A percentile compares a stretch with the other conserved stretches of the same genome.
Conservation (phyloP, 2,113 vertebrate genomes). For the Datnioides undecimradiatus region DNA sequence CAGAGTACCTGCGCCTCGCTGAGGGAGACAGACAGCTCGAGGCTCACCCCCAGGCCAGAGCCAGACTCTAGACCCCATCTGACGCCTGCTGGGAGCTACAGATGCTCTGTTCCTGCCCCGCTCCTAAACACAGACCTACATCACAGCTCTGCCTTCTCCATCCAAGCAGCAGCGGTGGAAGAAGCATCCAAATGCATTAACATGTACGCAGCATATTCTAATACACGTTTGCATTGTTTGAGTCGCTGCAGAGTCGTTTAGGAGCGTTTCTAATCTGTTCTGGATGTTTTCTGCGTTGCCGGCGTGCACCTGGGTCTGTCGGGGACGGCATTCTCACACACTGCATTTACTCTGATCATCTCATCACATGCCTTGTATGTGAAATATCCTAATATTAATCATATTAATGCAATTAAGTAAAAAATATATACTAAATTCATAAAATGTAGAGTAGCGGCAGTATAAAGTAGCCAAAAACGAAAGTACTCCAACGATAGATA, state of each 20-base stretch:
- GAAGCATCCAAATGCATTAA: too few species aligned
- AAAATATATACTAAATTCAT: too few species aligned
- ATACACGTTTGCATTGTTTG: too few species aligned
- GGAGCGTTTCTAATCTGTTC: background rate
- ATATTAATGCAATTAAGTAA: too few species aligned
- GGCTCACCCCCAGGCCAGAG: conserved; percentile 65
- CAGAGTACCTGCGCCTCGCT: conserved; percentile 21
- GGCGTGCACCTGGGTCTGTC: background rate
- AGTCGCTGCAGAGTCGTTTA: too few species aligned
- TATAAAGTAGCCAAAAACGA: too few species aligned
- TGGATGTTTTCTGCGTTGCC: background rate
- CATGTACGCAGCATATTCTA: background rate
- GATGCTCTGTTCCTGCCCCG: conserved; percentile 21
- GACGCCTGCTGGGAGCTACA: conserved; percentile 45
- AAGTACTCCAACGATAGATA: too few species aligned
- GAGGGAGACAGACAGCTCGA: conserved; percentile 57
- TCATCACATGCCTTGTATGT: background rate
- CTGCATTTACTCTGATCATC: background rate
- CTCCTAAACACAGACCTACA: conserved; percentile 40
- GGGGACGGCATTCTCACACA: background rate
- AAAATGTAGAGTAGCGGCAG: too few species aligned
- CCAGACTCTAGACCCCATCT: conserved; percentile 37
- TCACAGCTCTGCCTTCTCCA: background rate
- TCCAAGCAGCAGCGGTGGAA: background rate
- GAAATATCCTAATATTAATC: background rate